A percentile compares a stretch with the other conserved stretches of the same genome.
phyloP scores from a whole-genome alignment of 1,140 invertebrate genomes.

The Hyles vespertilio region DNA sequence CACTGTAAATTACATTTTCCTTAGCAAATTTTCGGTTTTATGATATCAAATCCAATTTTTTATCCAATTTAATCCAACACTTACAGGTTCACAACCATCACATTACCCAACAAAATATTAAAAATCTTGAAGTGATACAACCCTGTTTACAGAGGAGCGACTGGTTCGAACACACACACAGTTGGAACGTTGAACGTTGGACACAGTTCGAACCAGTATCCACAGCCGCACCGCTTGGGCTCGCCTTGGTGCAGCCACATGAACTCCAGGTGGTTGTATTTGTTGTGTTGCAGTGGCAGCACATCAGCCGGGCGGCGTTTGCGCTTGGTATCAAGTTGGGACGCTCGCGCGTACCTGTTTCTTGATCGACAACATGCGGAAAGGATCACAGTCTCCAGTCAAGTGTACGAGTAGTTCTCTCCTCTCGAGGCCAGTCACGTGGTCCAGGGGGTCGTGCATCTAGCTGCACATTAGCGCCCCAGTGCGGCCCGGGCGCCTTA shows the following conservation, averaged over 20 bases:
- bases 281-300: conserved; percentile 45
- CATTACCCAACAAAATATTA: too few species aligned
- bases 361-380: conserved; percentile 51
- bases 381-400: conserved; percentile 60
- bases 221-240: conserved; percentile 60
- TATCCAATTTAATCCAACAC: too few species aligned
- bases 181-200: too few species aligned
- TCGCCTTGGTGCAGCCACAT: conserved; percentile 57
- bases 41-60: too few species aligned
- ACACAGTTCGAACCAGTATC: conserved; percentile 64
- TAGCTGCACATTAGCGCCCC: conserved; percentile 28
- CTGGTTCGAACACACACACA: too few species aligned
- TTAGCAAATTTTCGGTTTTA: too few species aligned
- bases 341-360: conserved; percentile 52
- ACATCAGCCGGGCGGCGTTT: conserved; percentile 37
- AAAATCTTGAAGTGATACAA: too few species aligned
- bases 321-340: conserved; percentile 62
- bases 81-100: too few species aligned
- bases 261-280: conserved; percentile 50
- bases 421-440: conserved; percentile 54
- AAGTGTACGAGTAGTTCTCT: conserved; percentile 53
- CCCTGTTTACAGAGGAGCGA: too few species aligned
- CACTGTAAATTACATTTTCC: too few species aligned
- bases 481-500: conserved; percentile 14
- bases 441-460: conserved; percentile 52